phyloP scores from a whole-genome alignment of 2,888 invertebrate species.

The Balanococcus diminutus region DNA sequence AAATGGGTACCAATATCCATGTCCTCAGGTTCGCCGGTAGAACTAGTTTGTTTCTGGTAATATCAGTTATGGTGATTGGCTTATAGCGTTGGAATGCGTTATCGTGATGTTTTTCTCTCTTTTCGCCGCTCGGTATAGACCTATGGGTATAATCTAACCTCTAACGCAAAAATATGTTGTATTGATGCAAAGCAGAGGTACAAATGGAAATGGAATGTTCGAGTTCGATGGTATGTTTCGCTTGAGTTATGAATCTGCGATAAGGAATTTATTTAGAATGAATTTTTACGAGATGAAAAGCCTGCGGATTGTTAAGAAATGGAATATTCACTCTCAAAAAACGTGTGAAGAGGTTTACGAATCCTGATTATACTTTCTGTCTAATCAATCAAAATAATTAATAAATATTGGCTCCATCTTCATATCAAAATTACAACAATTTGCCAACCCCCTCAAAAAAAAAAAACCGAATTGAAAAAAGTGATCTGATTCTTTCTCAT shows the following conservation, averaged over 20 bases:
- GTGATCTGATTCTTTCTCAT: too few relatives aligned
- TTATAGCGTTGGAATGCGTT: constrained; percentile 12
- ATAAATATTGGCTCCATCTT: too few relatives aligned
- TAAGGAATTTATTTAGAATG: neutral
- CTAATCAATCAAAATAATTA: too few relatives aligned
- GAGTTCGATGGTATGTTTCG: neutral
- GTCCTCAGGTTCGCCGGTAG: neutral
- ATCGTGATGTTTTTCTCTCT: neutral
- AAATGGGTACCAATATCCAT: neutral
- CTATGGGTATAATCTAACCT: neutral
- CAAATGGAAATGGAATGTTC: neutral
- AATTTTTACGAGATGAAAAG: neutral
- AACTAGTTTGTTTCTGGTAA: constrained; percentile 28
- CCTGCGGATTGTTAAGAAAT: neutral
- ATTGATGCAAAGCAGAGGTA: neutral
- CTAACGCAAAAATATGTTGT: neutral
- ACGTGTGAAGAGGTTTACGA: too few relatives aligned
- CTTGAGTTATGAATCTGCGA: neutral
- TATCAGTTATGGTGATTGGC: constrained; percentile 2
- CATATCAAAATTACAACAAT: too few relatives aligned
- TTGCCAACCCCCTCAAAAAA: too few relatives aligned
- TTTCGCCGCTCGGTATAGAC: neutral
- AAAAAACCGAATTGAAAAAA: too few relatives aligned
- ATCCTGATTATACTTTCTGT: too few relatives aligned
- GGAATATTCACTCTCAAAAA: too few relatives aligned